A percentile compares a stretch with the other conserved stretches of the same genome.
phyloP scores from a whole-genome alignment of 2,113 vertebrate species.

The Apus apus region DNA sequence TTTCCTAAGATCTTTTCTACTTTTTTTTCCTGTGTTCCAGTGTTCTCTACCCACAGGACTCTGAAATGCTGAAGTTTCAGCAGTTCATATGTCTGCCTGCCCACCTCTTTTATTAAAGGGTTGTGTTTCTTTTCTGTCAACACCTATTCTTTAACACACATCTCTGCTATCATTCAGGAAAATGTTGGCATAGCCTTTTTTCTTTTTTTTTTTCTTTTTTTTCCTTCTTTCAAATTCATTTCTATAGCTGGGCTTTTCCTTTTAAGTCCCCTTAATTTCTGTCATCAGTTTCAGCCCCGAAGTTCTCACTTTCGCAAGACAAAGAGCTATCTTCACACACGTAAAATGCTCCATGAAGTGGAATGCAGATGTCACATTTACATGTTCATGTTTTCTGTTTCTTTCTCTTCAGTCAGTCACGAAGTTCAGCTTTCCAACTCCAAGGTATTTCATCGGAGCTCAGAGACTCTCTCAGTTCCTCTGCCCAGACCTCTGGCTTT shows the following conservation, averaged over 20 bases:
- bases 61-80: constrained; percentile 52
- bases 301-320: constrained; percentile 40
- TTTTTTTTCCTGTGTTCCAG: constrained; percentile 14
- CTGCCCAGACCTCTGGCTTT: constrained; percentile 11
- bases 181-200: constrained; percentile 43
- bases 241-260: constrained; percentile 10
- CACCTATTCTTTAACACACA: constrained; percentile 66
- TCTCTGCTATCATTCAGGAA: constrained; percentile 64
- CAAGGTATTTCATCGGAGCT: not conserved
- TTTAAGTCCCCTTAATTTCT: constrained; percentile 46
- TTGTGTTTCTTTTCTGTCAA: constrained; percentile 70
- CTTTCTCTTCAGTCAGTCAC: not conserved
- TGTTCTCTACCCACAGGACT: not conserved
- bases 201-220: too few relatives aligned
- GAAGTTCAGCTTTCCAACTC: not conserved
- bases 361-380: constrained; percentile 42
- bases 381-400: constrained; percentile 51
- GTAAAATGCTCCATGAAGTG: not conserved
- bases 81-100: constrained; percentile 59
- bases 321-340: constrained; percentile 50
- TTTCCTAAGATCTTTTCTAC: not conserved
- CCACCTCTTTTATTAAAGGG: constrained; percentile 57
- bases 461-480: not conserved
- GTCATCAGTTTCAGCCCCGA: not conserved
- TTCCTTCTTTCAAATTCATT: constrained; percentile 15